These are phyloP conservation scores for Agonopterix heracliana DNA, from an alignment of 2,888 invertebrate species.

Conservation along the genomic window DNA sequence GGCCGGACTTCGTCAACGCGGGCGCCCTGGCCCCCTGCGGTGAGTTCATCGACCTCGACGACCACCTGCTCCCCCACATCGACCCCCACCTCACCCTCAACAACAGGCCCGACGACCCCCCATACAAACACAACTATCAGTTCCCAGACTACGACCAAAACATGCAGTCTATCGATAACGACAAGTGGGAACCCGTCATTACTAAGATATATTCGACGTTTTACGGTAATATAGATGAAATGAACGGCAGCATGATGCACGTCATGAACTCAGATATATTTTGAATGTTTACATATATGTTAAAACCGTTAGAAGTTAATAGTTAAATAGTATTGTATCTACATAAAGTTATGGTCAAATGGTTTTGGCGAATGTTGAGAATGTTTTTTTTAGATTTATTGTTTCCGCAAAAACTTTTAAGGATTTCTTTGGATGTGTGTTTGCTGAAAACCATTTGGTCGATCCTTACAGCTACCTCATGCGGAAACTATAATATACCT, in stretches of 20 bases:
- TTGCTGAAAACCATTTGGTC: slow-evolving; percentile 14
- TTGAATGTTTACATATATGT: slow-evolving; percentile 16
- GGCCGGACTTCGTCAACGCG: slow-evolving; percentile 45
- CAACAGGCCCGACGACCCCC: background rate
- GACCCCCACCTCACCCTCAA: slow-evolving; percentile 51
- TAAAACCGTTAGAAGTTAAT: slow-evolving; percentile 5
- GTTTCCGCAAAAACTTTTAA: background rate
- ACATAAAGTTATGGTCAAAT: slow-evolving; percentile 23
- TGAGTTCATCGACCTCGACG: slow-evolving; percentile 40
- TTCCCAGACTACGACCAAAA: background rate
- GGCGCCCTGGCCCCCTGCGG: slow-evolving; percentile 2
- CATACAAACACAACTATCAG: background rate
- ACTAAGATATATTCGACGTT: slow-evolving; percentile 36
- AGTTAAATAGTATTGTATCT: slow-evolving; percentile 25
- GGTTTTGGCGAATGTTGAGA: slow-evolving; percentile 11
- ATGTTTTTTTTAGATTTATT: slow-evolving; percentile 1
- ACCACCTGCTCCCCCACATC: slow-evolving; percentile 51
- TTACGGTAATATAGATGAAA: slow-evolving; percentile 27
- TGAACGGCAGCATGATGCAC: slow-evolving; percentile 29
- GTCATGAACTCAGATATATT: slow-evolving; percentile 49
- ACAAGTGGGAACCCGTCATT: slow-evolving; percentile 40
- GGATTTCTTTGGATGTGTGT: slow-evolving; percentile 1
- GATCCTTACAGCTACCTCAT: slow-evolving; percentile 54
- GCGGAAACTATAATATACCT: slow-evolving; percentile 61
- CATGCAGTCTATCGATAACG: background rate